phyloP scores from a whole-genome alignment of 2,113 vertebrate genomes.

The Gopherus flavomarginatus region DNA sequence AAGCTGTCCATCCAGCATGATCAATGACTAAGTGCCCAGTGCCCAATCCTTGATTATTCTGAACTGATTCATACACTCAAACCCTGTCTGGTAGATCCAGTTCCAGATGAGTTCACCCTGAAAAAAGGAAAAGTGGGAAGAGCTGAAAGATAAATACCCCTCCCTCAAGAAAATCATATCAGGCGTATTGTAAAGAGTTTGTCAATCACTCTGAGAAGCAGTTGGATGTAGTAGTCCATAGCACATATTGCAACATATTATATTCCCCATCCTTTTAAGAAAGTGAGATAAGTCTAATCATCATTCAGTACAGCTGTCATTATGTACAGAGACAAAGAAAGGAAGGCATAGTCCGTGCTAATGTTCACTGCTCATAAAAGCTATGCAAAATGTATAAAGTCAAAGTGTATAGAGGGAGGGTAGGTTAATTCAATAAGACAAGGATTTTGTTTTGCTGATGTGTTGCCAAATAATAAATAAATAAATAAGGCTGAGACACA shows the following conservation, averaged over 20 bases:
- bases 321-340: conserved; percentile 12
- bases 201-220: conserved; percentile 48
- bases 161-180: not conserved
- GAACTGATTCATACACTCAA: not conserved
- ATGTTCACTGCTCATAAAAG: conserved; percentile 47
- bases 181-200: conserved; percentile 24
- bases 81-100: not conserved
- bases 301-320: conserved; percentile 41
- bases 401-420: conserved; percentile 22
- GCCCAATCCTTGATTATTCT: not conserved
- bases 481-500: not conserved
- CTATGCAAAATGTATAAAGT: conserved; percentile 50
- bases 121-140: not conserved
- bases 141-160: conserved; percentile 49
- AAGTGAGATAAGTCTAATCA: conserved; percentile 61
- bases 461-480: conserved; percentile 34
- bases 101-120: not conserved
- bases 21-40: not conserved
- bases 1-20: not conserved
- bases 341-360: conserved; percentile 42
- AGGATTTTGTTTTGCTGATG: not conserved
- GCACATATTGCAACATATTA: conserved; percentile 68
- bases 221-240: conserved; percentile 62
- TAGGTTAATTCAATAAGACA: conserved; percentile 47
- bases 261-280: conserved; percentile 58